Conservation (phyloP, 2,797 vertebrate genomes). For the Ptychadena robeensis region DNA sequence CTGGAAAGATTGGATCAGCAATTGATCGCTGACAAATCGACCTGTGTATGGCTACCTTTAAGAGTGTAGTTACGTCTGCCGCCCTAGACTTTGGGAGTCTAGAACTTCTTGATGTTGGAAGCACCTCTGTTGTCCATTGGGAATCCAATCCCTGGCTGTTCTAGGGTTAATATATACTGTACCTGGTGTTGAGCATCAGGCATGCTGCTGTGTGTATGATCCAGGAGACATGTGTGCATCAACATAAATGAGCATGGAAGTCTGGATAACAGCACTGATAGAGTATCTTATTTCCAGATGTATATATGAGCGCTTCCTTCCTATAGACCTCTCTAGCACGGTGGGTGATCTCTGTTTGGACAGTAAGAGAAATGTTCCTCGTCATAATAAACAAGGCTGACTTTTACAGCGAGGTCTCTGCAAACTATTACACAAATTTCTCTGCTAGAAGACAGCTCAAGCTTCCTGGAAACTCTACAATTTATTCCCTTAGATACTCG, state of each 20-base stretch:
- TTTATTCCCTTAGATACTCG: constrained; percentile 15
- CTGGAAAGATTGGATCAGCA: too few relatives aligned
- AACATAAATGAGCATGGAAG: background rate
- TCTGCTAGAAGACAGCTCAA: constrained; percentile 27
- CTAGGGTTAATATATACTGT: too few relatives aligned
- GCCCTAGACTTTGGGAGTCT: too few relatives aligned
- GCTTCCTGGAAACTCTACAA: constrained; percentile 9
- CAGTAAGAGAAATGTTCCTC: constrained; percentile 15
- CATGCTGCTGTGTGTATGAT: background rate
- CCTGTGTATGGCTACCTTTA: too few relatives aligned
- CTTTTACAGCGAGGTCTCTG: constrained; percentile 5
- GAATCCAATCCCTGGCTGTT: too few relatives aligned
- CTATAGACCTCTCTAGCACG: background rate
- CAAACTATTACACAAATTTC: constrained; percentile 20
- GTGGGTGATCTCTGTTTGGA: constrained; percentile 35
- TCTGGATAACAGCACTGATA: background rate
- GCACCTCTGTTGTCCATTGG: too few relatives aligned
- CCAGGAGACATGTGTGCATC: background rate
- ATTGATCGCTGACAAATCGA: too few relatives aligned
- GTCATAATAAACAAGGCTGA: constrained; percentile 31
- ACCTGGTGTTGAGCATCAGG: background rate
- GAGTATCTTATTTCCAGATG: background rate
- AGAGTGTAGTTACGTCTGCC: too few relatives aligned
- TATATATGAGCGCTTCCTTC: background rate
- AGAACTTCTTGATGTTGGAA: too few relatives aligned